Evolutionary conservation across 2,888 invertebrate genomes (phyloP).

Genomic region (Eupsilia transversa): DNA sequence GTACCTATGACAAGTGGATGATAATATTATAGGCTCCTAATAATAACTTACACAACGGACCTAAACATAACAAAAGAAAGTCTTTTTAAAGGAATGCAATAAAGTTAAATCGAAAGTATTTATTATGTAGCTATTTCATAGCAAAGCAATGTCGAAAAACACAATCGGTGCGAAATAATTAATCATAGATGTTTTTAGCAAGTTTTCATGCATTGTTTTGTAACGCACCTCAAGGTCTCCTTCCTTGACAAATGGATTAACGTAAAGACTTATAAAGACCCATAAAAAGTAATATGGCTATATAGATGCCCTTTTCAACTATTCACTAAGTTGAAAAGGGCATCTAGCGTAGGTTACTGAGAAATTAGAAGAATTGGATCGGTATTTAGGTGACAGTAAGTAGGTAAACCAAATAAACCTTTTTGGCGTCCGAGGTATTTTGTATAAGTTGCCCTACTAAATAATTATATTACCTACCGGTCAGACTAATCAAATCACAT

Average conservation of each 20-base stretch:
- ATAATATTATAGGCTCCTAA: not conserved
- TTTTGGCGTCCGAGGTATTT: constrained; percentile 34
- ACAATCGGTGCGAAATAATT: constrained; percentile 23
- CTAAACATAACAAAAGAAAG: not conserved
- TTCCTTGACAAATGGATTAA: constrained; percentile 52
- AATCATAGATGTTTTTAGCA: constrained; percentile 47
- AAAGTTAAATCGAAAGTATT: constrained; percentile 1
- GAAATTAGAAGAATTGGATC: constrained; percentile 54
- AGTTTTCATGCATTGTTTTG: constrained; percentile 55
- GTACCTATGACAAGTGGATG: not conserved
- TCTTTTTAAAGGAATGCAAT: not conserved
- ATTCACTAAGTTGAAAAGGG: too few relatives aligned
- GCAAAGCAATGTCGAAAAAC: constrained; percentile 10
- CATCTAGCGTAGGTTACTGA: constrained; percentile 36
- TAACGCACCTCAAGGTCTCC: constrained; percentile 61
- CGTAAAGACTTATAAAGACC: constrained; percentile 50
- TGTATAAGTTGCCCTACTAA: constrained; percentile 37
- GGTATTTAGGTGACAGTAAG: constrained; percentile 64
- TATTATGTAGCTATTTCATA: not conserved
- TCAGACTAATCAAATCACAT: constrained; percentile 27
- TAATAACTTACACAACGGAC: too few relatives aligned
- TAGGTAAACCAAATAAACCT: constrained; percentile 47
- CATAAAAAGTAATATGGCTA: constrained; percentile 29
- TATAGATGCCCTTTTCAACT: constrained; percentile 23
- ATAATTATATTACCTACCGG: constrained; percentile 15